Base-by-base conservation (phyloP, 2,888 invertebrate species). In the Kryphioiulus occultus region DNA sequence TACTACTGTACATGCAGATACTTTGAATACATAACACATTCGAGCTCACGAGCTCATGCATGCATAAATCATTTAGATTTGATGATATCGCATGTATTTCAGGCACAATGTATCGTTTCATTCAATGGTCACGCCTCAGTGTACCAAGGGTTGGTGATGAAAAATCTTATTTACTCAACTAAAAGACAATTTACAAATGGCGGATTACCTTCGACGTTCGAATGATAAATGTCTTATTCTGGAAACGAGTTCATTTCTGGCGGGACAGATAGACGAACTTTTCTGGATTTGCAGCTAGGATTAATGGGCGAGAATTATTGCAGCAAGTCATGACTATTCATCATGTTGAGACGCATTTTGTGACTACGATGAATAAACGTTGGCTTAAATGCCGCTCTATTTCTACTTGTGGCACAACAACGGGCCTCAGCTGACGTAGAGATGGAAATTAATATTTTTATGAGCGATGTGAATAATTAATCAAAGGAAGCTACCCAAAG, bases 401-500 rank as follows among this genome's bases (percentile, higher is more conserved):
- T 35, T 35, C 30, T 30, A 78, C 22, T 78, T 78, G 15, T 30
- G 44, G 44, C 44, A 44, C 44, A 15, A 44, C 3, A 44, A 44
- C 15, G 3, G n/a, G n/a, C n/a, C n/a, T n/a, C n/a, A 9, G 1
- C 44, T 0, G 5, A 78, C 78, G 78, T 12, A 0, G 26, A 30
- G 30, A 15, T 30, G 15, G 78, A 26, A 30, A 78, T 78, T 78
- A 78, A 78, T 78, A 78, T 30, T 78, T 78, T 78, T 78, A 78
- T 78, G 78, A 78, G 30, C 78, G 78, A 78, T 78, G 78, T 78
- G 78, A 78, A 78, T 78, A 78, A 78, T 78, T 78, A 78, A 78
- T 78, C 78, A 78, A 26, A 22, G 9, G 26, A 78, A 30, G 78
- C 78, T 78, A 78, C 78, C 78, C 78, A 30, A 68, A 30, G 78